These are phyloP conservation scores for Thymallus thymallus DNA, from an alignment of 2,113 vertebrate species.

Conservation along the genomic window DNA sequence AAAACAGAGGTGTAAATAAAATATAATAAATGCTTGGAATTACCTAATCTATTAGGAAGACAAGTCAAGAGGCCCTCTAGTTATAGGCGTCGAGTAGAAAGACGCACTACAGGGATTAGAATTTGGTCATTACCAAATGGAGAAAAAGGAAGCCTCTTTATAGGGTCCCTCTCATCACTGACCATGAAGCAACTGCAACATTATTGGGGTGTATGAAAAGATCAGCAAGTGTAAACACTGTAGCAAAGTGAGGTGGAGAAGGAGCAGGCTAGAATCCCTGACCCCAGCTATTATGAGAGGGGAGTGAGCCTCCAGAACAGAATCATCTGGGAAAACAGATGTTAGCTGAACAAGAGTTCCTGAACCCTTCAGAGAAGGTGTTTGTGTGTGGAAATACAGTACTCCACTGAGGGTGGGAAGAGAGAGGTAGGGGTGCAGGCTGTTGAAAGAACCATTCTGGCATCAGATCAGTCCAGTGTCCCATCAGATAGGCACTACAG, in stretches of 20 bases:
- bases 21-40: no score
- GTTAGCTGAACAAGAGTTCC: slow-evolving; percentile 58
- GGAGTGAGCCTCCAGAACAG: slow-evolving; percentile 56
- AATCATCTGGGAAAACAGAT: slow-evolving; percentile 75
- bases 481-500: slow-evolving; percentile 27
- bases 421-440: slow-evolving; percentile 48
- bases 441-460: slow-evolving; percentile 59
- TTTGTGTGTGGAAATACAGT: slow-evolving; percentile 71
- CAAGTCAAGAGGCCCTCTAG: no score
- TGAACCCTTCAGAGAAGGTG: slow-evolving; percentile 60
- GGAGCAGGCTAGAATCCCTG: slow-evolving; percentile 50
- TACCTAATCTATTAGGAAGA: no score
- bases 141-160: no score
- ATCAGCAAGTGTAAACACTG: slow-evolving; percentile 33
- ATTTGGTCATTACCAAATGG: no score
- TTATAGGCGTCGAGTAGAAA: neutral
- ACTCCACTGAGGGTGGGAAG: slow-evolving; percentile 58
- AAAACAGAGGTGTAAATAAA: neutral
- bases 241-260: slow-evolving; percentile 36
- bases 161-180: neutral
- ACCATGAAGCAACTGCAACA: neutral
- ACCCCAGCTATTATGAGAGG: slow-evolving; percentile 53
- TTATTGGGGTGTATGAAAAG: slow-evolving; percentile 11
- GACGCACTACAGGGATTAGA: neutral
- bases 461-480: neutral